These are phyloP conservation scores for Cyrtorhinus lividipennis DNA, from an alignment of 1,140 invertebrate species.

Conservation along the genomic window DNA sequence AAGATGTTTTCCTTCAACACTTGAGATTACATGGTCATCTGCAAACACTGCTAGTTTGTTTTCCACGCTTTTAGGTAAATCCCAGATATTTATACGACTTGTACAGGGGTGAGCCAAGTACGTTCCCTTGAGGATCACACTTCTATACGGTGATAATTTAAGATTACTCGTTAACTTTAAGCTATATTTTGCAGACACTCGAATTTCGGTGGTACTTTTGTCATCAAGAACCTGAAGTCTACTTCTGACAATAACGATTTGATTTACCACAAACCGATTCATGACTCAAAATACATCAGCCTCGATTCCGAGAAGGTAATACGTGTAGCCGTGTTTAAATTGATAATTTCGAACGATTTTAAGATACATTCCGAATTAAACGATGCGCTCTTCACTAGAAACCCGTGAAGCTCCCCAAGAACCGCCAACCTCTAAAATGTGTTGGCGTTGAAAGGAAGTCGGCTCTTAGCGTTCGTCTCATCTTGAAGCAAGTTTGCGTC, in stretches of 20 bases:
- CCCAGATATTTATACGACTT: too few relatives aligned
- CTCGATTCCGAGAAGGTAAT: conserved; percentile 57
- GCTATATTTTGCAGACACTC: conserved; percentile 56
- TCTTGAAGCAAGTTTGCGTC: conserved; percentile 86
- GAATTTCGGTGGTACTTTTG: conserved; percentile 82
- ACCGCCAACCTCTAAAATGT: conserved; percentile 43
- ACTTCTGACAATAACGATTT: conserved; percentile 78
- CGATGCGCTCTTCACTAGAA: too few relatives aligned
- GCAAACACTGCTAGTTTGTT: too few relatives aligned
- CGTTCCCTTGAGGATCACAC: too few relatives aligned
- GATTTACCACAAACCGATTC: conserved; percentile 73
- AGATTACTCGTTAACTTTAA: too few relatives aligned
- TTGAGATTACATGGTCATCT: too few relatives aligned
- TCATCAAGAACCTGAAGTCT: conserved; percentile 84
- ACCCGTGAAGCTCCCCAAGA: conserved; percentile 38
- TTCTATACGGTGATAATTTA: too few relatives aligned
- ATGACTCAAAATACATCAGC: conserved; percentile 54
- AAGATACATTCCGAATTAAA: too few relatives aligned
- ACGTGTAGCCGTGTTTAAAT: too few relatives aligned
- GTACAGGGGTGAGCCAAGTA: too few relatives aligned
- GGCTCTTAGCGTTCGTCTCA: conserved; percentile 63
- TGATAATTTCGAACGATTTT: neutral
- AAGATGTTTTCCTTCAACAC: too few relatives aligned
- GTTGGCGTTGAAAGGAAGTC: conserved; percentile 47
- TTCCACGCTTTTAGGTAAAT: too few relatives aligned